Base-by-base conservation (phyloP, 1,140 invertebrate genomes). In the Centruroides vittatus region DNA sequence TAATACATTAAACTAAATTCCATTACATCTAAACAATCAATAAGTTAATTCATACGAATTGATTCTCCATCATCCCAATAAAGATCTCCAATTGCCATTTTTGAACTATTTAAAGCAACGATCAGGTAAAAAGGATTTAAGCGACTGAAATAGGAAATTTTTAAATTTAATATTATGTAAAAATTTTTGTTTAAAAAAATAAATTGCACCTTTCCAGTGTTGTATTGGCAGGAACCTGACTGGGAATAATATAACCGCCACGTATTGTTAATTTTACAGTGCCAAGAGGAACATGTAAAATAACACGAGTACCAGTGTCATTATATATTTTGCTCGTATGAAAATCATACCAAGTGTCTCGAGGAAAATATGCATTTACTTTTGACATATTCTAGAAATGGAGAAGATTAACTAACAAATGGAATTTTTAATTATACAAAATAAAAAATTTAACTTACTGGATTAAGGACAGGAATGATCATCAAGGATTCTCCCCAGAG, bases 51-150 rank as follows among this genome's bases (percentile, higher is more conserved):
- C 73, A 74, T 70, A 86, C 84, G 80, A 67, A 84, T 70, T 65
- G 78, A 81, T 55, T 86, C 84, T 2, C 86, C 86, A 68, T 88
- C 85, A 70, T 89, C 86, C 84, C 84, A 87, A 71, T 82, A 88
- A 0, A 88, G 73, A 67, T 82, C 74, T 51, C 86, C 86, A 41
- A 47, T 62, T 4, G 85, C 85, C 57, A 69, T 68, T n/a, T 70
- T 70, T n/a, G 70, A 65, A 1, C 73, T 59, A 70, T 83, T 78
- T 3, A 82, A 73, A 2, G 79, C 79, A 5, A 81, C 79, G 3
- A 85, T 52, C 10, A 90, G 70, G 59, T 81, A 78, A 61, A 85
- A 73, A 52, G 77, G 61, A 92, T 82, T 51, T 73, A 76, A 5
- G 88, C 89, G 58, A 84, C 86, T 69, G 84, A 73, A 34, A 89